Conservation (phyloP, 64 coral and sea anemone genomes). For the Montipora cactus region DNA sequence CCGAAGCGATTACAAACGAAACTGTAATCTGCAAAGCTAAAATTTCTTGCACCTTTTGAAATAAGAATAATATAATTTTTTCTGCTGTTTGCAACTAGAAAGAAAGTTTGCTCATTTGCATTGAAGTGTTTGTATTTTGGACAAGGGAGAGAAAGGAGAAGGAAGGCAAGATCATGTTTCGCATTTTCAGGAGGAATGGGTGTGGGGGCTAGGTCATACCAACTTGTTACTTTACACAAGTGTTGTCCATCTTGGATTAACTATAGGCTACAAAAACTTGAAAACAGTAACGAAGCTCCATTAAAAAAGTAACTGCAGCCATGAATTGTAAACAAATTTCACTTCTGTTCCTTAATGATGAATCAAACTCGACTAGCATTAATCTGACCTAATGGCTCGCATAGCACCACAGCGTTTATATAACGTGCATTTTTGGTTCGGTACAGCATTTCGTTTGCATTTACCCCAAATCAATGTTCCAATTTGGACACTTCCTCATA, state of each 20-base stretch:
- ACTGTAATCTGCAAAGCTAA: conserved; percentile 56
- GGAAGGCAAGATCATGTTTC: neutral
- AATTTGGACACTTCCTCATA: neutral
- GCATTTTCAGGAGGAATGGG: neutral
- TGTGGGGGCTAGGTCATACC: neutral
- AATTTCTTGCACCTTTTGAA: conserved; percentile 56
- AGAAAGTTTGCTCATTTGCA: conserved; percentile 14
- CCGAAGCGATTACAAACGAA: conserved; percentile 54
- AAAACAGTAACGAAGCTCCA: neutral
- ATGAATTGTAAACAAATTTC: neutral
- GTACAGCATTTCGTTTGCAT: neutral
- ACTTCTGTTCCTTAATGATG: neutral
- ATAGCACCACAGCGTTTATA: no score
- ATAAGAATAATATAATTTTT: conserved; percentile 32
- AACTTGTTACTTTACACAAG: neutral
- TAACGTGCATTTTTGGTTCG: neutral
- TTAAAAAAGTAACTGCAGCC: neutral
- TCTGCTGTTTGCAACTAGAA: conserved; percentile 32
- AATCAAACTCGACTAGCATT: no score
- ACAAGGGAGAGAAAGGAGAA: neutral
- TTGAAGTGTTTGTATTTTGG: conserved; percentile 36
- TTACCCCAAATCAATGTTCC: neutral
- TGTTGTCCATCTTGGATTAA: neutral
- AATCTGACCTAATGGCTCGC: no score
- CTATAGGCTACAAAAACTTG: neutral